Evolutionary conservation across 2,113 vertebrate genomes (phyloP).

Genomic region (Lepus timidus): DNA sequence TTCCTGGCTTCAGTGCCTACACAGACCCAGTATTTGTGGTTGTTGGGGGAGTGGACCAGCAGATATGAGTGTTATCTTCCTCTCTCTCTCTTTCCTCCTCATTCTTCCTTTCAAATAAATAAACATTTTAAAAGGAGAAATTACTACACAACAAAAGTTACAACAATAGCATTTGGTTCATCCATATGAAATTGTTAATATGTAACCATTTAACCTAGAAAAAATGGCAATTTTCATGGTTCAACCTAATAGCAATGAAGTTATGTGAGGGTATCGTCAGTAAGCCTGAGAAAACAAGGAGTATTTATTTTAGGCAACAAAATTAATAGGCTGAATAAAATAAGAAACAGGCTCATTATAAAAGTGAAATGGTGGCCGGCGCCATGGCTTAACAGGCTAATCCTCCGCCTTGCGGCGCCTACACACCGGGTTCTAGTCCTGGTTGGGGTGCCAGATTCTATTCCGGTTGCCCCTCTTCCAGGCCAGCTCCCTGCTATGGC

Average conservation of each 20-base stretch:
- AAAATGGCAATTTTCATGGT: neutral
- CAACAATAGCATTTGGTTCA: neutral
- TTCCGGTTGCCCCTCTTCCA: too few species aligned
- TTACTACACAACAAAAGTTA: neutral
- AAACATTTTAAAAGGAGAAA: neutral
- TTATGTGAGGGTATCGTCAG: neutral
- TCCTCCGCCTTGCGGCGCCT: too few species aligned
- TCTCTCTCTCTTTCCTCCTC: too few species aligned
- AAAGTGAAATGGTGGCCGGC: neutral
- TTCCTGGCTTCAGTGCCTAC: too few species aligned
- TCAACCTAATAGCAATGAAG: neutral
- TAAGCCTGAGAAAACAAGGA: neutral
- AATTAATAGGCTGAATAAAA: neutral
- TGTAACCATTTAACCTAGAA: neutral
- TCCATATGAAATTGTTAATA: constrained; percentile 28
- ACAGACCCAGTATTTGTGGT: too few species aligned
- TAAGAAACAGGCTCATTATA: neutral
- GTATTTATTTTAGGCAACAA: neutral
- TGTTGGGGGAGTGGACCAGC: too few species aligned
- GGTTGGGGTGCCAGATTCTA: too few species aligned
- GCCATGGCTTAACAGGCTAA: neutral
- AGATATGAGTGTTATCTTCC: too few species aligned
- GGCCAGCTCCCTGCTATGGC: too few species aligned
- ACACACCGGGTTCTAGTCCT: too few species aligned
- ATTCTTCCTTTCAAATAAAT: too few species aligned